These are phyloP conservation scores for Ericerus pela DNA, from an alignment of 1,140 invertebrate species.

Conservation along the genomic window DNA sequence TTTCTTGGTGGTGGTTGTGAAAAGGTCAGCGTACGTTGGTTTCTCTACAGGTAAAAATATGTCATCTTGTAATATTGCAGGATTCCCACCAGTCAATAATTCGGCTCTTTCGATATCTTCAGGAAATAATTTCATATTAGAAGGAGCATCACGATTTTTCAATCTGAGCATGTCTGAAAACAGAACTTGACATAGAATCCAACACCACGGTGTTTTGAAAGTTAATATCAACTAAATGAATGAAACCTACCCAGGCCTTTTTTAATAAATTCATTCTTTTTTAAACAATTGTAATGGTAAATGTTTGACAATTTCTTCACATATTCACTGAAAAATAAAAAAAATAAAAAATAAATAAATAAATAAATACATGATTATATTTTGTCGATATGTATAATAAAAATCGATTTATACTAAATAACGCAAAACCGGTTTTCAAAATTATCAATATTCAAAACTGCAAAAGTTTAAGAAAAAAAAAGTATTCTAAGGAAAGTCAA, in stretches of 20 bases:
- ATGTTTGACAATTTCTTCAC: constrained; percentile 53
- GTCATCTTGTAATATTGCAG: constrained; percentile 35
- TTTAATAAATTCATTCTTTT: constrained; percentile 62
- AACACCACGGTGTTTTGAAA: not conserved
- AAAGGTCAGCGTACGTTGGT: constrained; percentile 37
- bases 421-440: too few species aligned
- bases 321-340: constrained; percentile 51
- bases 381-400: too few species aligned
- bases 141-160: constrained; percentile 35
- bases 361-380: not conserved
- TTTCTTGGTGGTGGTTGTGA: constrained; percentile 32
- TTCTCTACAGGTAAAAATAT: constrained; percentile 45
- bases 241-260: constrained; percentile 55
- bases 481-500: too few species aligned
- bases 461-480: too few species aligned
- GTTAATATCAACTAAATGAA: not conserved
- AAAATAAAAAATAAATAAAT: constrained; percentile 19
- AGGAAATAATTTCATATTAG: constrained; percentile 56
- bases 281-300: constrained; percentile 55
- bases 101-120: constrained; percentile 52
- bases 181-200: constrained; percentile 16
- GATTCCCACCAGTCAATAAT: constrained; percentile 46
- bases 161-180: constrained; percentile 40
- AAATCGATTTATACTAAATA: too few species aligned
- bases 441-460: too few species aligned